Conservation (phyloP, 2,113 vertebrate genomes). For the Aegithalos caudatus region DNA sequence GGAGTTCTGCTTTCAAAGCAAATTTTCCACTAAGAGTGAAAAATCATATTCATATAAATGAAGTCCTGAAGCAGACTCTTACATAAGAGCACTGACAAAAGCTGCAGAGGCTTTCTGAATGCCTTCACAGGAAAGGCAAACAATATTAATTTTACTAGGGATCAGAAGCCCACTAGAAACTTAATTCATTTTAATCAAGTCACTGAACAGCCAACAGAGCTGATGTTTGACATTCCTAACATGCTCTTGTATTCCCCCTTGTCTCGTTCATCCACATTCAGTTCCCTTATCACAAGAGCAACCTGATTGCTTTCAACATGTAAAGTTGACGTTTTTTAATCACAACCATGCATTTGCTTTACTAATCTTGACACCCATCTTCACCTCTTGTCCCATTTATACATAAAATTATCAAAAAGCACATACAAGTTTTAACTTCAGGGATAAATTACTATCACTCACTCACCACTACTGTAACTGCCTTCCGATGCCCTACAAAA, state of each 20-base stretch:
- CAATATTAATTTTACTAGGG: neutral
- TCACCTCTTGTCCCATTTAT: neutral
- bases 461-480: slow-evolving; percentile 96
- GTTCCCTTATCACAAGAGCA: neutral
- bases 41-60: neutral
- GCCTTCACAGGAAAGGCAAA: neutral
- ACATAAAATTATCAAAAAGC: neutral
- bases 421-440: neutral
- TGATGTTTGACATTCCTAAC: neutral
- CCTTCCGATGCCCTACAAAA: slow-evolving; percentile 97
- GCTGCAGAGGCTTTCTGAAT: neutral
- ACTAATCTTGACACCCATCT: neutral
- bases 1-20: neutral
- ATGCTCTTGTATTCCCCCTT: neutral
- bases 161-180: neutral
- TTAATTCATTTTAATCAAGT: neutral
- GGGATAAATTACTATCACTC: neutral
- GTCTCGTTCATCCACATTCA: neutral
- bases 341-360: neutral
- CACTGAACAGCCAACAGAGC: neutral
- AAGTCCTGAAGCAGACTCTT: neutral
- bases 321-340: neutral
- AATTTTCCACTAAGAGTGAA: neutral
- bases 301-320: neutral
- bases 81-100: neutral